Base-by-base conservation (phyloP, 2,888 invertebrate genomes). In the Drosophila longiperda region DNA sequence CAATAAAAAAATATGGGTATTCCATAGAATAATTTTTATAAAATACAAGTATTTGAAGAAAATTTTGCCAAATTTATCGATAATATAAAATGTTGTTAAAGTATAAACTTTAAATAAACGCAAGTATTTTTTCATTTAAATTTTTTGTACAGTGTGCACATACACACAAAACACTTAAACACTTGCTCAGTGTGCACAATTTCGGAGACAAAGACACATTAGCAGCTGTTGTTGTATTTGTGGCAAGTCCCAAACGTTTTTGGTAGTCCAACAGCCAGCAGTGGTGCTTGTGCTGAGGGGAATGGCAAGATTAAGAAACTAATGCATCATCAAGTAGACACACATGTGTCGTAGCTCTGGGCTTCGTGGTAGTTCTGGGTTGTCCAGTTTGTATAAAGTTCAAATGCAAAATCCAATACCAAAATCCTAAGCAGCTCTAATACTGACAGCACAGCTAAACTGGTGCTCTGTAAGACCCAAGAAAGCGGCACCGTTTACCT, bases 341-440 rank as follows among this genome's bases (percentile, higher is more conserved):
- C 58, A 64, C 62, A 81, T 58, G 40, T 62, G n/a, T 20, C 29
- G n/a, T 29, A 29, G 26, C 29, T 26, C 26, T 26, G 26, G 26
- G 26, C 26, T 23, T n/a, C 45, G 12, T 4, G 26, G 9, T 20
- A 54, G 57, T 66, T 77, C 63, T 70, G 53, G 69, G 67, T 66
- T 64, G 54, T 55, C 67, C 66, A 83, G 77, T 81, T 81, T 74
- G 78, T 70, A 70, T 65, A 67, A 55, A 72, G 84, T 78, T 77
- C 77, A 70, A 57, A 72, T 54, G 70, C 59, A 67, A 80, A 81
- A 70, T 52, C 64, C 63, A 53, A 59, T 9, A 49, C 53, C 53
- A 68, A 59, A 69, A 49, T 54, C 57, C 60, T 61, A 69, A 77
- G 69, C 62, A 33, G 52, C 36, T 54, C 40, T 33, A 50, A 40